Evolutionary conservation across 2,113 vertebrate genomes (phyloP), one percentile per base, ranked within the genome.

Genomic region (Gulo gulo): DNA sequence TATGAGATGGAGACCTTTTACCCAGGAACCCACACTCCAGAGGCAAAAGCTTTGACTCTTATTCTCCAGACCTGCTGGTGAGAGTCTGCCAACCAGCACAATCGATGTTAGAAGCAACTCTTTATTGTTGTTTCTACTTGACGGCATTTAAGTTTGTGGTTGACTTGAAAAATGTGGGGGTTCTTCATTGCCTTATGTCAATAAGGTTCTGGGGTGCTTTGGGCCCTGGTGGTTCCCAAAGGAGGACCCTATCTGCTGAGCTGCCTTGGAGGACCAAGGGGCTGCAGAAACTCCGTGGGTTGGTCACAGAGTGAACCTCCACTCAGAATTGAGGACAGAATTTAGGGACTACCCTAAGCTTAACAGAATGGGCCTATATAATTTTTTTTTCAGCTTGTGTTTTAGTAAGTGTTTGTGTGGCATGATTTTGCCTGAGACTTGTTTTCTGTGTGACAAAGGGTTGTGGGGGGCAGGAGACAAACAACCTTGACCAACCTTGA

Each of bases 261-360:
- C 36, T 50, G 31, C 7, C 12, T 9, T 0, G 1, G 74, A 50
- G 50, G 26, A 57, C 6, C 1, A 15, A 1, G 1, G 24, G 31
- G 31, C 74, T 57, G 20, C 20, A 1, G 7, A 69, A 59, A 39
- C 34, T 12, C 57, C 1, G 0, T 2, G 26, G 34, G 24, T 47
- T 2, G 1, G 31, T 34, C 71, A 10, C 1, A 29, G 59, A 20
- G 7, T 1, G 8, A 71, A 7, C 11, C 36, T 61, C 29, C 82
- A 65, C 39, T 63, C n/a, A 39, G 79, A 55, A 11, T 0, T 29
- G 45, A 50, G 39, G 45, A 36, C 29, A 29, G 82, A 71, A 10
- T 42, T 47, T 6, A 15, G 7, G 39, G 39, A 18, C 23, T 47
- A 55, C 67, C 61, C 6, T 29, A 6, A 34, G 5, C 24, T 74